Conservation (phyloP, 2,113 vertebrate genomes). For the Melanerpes formicivorus region DNA sequence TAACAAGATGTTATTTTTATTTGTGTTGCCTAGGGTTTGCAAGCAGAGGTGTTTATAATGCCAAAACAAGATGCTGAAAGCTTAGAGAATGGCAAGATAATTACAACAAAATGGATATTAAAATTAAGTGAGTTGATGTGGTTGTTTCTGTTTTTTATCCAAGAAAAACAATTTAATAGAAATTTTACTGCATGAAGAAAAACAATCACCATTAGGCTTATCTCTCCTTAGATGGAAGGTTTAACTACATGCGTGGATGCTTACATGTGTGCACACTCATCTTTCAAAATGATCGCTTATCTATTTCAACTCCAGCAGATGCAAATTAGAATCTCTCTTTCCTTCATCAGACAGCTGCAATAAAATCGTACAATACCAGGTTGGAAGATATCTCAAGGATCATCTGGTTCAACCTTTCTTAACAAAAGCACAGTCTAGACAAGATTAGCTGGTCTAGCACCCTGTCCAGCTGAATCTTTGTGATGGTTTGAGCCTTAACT, state of each 20-base stretch:
- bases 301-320: not conserved
- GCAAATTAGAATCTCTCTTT: slow-evolving; percentile 17
- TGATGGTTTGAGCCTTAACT: too few species aligned
- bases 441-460: too few species aligned
- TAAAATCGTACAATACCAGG: not conserved
- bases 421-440: too few species aligned
- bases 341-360: not conserved
- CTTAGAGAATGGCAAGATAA: slow-evolving; percentile 13
- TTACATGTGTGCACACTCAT: not conserved
- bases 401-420: too few species aligned
- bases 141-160: slow-evolving; percentile 5
- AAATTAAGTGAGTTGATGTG: not conserved
- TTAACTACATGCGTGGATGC: not conserved
- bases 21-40: not conserved
- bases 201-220: not conserved
- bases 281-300: slow-evolving; percentile 39
- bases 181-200: slow-evolving; percentile 13
- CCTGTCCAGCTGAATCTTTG: too few species aligned
- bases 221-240: slow-evolving; percentile 13
- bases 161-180: slow-evolving; percentile 17
- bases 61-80: slow-evolving; percentile 20
- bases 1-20: not conserved
- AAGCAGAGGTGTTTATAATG: not conserved
- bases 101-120: slow-evolving; percentile 37
- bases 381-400: too few species aligned